Evolutionary conservation across 2,888 invertebrate species (phyloP).

Genomic region (Drosophila monieri): DNA sequence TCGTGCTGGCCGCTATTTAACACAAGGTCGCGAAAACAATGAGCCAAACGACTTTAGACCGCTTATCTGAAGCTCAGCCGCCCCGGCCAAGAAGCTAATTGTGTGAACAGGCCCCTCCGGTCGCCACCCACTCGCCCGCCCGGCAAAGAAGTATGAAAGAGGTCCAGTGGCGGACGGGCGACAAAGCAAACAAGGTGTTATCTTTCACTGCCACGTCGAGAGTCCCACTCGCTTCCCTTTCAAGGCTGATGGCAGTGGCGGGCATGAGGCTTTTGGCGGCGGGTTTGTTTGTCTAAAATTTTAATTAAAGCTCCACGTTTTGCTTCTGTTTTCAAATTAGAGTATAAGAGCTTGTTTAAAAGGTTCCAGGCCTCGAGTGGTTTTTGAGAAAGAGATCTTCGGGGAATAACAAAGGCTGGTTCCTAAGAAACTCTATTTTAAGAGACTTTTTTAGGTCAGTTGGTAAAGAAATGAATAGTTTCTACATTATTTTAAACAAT

Average conservation of each 20-base stretch:
- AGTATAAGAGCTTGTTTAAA: background rate
- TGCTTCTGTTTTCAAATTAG: background rate
- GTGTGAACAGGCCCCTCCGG: constrained; percentile 44
- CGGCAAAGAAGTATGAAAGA: constrained; percentile 3
- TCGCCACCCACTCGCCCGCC: background rate
- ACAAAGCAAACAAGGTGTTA: constrained; percentile 73
- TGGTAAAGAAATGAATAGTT: too few species aligned
- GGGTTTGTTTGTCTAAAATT: background rate
- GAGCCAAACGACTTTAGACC: constrained; percentile 47
- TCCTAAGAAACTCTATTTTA: too few species aligned
- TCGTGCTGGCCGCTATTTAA: constrained; percentile 60
- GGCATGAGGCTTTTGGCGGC: background rate
- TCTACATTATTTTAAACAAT: too few species aligned
- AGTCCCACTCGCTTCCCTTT: constrained; percentile 13
- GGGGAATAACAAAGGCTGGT: too few species aligned
- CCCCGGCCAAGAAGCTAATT: constrained; percentile 58
- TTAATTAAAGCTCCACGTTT: background rate
- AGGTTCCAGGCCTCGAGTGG: background rate
- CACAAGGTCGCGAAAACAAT: constrained; percentile 68
- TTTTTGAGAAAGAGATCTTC: too few species aligned
- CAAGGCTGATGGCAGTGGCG: background rate
- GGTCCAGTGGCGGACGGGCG: constrained; percentile 18
- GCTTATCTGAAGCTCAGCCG: constrained; percentile 30
- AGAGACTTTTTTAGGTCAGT: too few species aligned
- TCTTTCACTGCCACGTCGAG: constrained; percentile 43